Evolutionary conservation across 2,888 invertebrate species (phyloP), one percentile per base, ranked within the genome.

Genomic region (Lacanobia oleracea): DNA sequence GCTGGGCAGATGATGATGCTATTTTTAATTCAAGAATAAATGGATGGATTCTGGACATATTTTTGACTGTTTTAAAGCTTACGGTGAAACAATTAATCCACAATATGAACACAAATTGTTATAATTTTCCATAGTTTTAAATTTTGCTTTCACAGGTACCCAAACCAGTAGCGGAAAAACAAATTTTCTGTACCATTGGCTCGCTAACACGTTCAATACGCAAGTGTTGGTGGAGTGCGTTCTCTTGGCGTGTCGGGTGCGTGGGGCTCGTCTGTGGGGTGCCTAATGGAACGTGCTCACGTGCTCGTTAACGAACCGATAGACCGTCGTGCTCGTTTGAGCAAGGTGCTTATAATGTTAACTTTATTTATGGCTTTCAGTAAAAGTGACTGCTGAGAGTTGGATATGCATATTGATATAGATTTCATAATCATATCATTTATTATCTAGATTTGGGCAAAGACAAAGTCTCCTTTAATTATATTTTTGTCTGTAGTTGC

Each of bases 211-310:
- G 27, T 76, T 74, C 63, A 77, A 67, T 70, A 82, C 71, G 59
- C 23, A 40, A 66, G 65, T 57, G 71, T 60, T 53, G 53, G 69
- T 66, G 59, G 61, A 71, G 73, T 69, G 67, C 45, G 72, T 65
- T 63, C 63, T 72, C 68, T 56, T 73, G 62, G 62, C 66, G 43
- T 56, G 53, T 72, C 2, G n/a, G 3, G 4, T 56, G 54, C 57
- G 66, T 40, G 59, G 23, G 43, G 43, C 2, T 18, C 76, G 69
- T 56, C 27, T 50, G 75, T 60, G 62, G 87, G 87, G 86, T 87
- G 87, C 72, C 64, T 82, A 86, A 79, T 87, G 81, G 76, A 68
- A 70, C 74, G 79, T 80, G 64, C 64, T 60, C 62, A 74, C 80
- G 79, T 74, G 77, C 56, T 76, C 57, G 63, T 67, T 70, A 77